Evolutionary conservation across 2,113 vertebrate genomes (phyloP).

Genomic region (Syrmaticus mikado): DNA sequence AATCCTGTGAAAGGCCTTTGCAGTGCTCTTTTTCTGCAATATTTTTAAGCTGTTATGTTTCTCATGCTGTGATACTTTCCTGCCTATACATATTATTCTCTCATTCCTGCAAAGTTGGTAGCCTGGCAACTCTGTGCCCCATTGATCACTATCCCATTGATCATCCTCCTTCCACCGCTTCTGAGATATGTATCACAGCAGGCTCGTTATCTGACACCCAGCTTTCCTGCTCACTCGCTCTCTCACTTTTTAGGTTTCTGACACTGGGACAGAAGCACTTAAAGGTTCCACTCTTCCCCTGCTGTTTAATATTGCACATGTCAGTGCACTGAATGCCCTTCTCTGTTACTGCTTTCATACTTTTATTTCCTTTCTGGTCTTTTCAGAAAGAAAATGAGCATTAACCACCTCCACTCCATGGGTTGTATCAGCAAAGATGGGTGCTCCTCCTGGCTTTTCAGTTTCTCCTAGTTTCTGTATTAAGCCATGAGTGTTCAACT

Average conservation of each 20-base stretch:
- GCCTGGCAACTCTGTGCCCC: slow-evolving; percentile 2
- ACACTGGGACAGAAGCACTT: neutral
- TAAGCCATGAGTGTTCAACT: neutral
- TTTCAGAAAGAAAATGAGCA: neutral
- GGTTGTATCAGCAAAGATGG: rapidly evolving
- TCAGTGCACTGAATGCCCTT: neutral
- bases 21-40: neutral
- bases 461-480: neutral
- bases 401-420: neutral
- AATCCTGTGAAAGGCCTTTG: neutral
- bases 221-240: neutral
- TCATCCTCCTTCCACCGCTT: neutral
- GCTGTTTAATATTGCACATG: neutral
- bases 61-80: neutral
- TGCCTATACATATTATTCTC: neutral
- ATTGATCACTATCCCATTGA: neutral
- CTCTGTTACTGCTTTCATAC: neutral
- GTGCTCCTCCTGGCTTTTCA: rapidly evolving
- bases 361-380: neutral
- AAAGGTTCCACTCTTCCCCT: neutral
- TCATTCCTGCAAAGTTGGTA: neutral
- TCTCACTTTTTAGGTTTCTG: neutral
- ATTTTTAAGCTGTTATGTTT: neutral
- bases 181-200: neutral
- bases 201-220: neutral